Base-by-base conservation (phyloP, 1,140 invertebrate species). In the Leguminivora glycinivorella region DNA sequence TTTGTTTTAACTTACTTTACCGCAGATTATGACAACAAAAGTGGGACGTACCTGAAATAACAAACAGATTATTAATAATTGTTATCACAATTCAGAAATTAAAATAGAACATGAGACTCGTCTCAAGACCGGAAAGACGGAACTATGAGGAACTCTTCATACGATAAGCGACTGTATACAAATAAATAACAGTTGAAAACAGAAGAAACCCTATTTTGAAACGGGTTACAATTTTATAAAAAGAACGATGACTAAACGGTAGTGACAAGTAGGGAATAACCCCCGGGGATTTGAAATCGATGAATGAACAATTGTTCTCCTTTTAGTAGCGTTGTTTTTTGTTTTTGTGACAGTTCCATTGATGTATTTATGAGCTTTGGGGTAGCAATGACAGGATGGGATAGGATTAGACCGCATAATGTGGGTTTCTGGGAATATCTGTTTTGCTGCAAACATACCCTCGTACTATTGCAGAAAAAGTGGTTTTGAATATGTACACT, bases 1-100 rank as follows among this genome's bases (percentile, higher is more conserved):
- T 63, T 14, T 63, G 26, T 63, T 63, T 63, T 63, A 29, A 63
- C 58, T 26, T 4, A 29, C 25, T 25, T n/a, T 9, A 9, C 58
- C n/a, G 26, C 25, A 22, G 58, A 63, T 63, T 63, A 63, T 63
- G 25, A 52, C 25, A 58, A 63, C 58, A 63, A 63, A 29, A 52
- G 47, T 52, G 47, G 47, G 47, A 29, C 58, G n/a, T 63, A 63
- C 58, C 58, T 63, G 58, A 17, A 63, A 63, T 31, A 63, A 34
- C 25, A 63, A 63, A 63, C 58, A 63, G 47, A 63, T 63, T 63
- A 63, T 63, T 63, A 63, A 52, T 52, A 19, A 22, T 52, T 52
- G 47, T 52, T 52, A n/a, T 6, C 4, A n/a, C n/a, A 52, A 52
- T 22, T 22, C 47, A 22, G 47, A 52, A 22, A 52, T 52, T 52